Evolutionary conservation across 1,140 invertebrate species (phyloP), one percentile per base, ranked within the genome.

Genomic region (Apolygus lucorum): DNA sequence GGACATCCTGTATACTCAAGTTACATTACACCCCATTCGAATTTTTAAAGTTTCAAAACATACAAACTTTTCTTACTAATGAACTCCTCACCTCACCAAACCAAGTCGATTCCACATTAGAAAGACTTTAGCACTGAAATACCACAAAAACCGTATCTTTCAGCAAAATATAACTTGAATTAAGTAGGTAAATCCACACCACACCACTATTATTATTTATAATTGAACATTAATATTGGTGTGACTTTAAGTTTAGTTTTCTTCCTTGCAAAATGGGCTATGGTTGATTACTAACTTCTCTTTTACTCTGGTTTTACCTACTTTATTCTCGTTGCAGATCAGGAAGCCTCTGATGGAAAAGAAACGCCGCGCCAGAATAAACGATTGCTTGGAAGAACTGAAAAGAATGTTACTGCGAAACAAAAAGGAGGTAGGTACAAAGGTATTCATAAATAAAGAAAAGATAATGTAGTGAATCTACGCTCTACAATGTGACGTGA

Each of bases 301-400:
- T 2, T 2, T 54, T 54, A 54, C n/a, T 24, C 25, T 54, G 27
- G 27, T 1, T 24, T 25, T 25, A 2, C 17, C 22, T 24, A 63
- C 34, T 28, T 24, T 17, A 8, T 8, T 24, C 27, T 64, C 49
- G 17, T 63, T 73, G 24, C 52, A 87, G 85, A 84, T 85, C 34
- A 82, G 86, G 49, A 89, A 89, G 76, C 87, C 87, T 1, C 75
- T 88, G 72, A 87, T 89, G 85, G 87, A 89, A 76, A 89, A 88
- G 76, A 81, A 83, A 72, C 75, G 87, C 42, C 76, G 87, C 28
- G 87, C 85, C 0, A 76, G 87, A 72, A 89, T 89, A 52, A 89
- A 89, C 76, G 81, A 84, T 49, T 85, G 84, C 71, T 76, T 89
- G 17, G 81, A 84, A 52, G 81, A 85, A 71, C 77, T 89, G 21